These are phyloP conservation scores for Ariopsis seemanni DNA, from an alignment of 2,113 vertebrate species.

Conservation along the genomic window DNA sequence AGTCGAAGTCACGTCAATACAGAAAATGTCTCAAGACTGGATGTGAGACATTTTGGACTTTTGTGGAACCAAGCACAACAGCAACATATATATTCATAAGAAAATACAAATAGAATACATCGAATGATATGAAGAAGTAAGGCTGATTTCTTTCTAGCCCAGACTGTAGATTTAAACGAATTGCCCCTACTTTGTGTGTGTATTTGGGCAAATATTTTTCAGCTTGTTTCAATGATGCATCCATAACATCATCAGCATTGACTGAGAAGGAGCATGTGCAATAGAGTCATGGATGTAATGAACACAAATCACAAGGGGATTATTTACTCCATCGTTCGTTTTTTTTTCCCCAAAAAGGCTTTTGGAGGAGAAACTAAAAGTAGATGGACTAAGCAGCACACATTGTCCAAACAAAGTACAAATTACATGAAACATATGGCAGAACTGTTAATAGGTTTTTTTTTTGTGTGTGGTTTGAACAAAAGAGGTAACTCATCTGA, in stretches of 20 bases:
- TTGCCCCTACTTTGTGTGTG: neutral
- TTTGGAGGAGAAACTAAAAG: neutral
- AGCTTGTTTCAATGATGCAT: neutral
- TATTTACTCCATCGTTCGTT: neutral
- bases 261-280: neutral
- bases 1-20: neutral
- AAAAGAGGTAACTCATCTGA: neutral
- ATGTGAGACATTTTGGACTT: neutral
- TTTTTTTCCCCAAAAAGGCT: neutral
- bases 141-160: neutral
- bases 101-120: neutral
- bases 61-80: neutral
- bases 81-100: neutral
- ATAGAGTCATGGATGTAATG: neutral
- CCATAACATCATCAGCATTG: neutral
- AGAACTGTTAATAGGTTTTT: neutral
- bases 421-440: neutral
- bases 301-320: neutral
- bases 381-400: neutral
- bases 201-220: neutral
- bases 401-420: neutral
- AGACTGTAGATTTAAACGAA: neutral
- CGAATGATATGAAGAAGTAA: neutral
- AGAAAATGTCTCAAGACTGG: neutral
- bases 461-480: neutral